Base-by-base conservation (phyloP, 2,113 vertebrate genomes). In the Kryptolebias marmoratus region DNA sequence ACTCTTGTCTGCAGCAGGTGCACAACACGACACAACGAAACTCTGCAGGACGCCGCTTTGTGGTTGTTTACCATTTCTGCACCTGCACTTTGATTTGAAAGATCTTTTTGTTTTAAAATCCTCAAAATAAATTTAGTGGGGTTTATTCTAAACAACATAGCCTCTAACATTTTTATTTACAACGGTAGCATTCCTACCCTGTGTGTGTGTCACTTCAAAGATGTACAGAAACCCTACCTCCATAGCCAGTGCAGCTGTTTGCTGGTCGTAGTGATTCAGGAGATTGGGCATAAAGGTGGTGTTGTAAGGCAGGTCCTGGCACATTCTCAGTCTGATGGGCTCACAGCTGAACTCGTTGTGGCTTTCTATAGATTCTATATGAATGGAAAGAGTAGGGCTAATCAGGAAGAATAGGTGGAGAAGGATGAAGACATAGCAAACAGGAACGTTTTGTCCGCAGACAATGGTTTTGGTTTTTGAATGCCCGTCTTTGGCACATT, bases 211-310 rank as follows among this genome's bases (percentile, higher is more conserved):
- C 0, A 11, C 13, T 53, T 15, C 0, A 31, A 52, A 55, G 4
- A 66, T 49, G 65, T n/a, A 52, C 44, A 45, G 49, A 42, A 53
- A n/a, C 39, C 82, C 89, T 95, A 99, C 97, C 96, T 99, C 98
- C 97, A 99, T 99, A 4, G 98, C 97, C 42, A 98, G 88, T 2
- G 97, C 97, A 39, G 98, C 98, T 0, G 96, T 98, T 75, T 98
- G 96, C 89, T 99, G 98, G 93, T 99, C 97, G 1, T 99, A 99
- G 90, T 99, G 98, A 77, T 98, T 97, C 73, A 99, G 95, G 69
- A 98, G 94, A 91, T 99, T 99, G 89, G 97, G 98, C 97, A 98
- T 99, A 73, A 99, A 99, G 84, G 97, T 99, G 89, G 89, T 94
- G 90, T 99, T 99, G 87, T 99, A 99, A 87, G 97, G 93, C 88